Percentiles rank a stretch among this genome's conserved stretches.
These are phyloP conservation scores for Petrocephalus sullivani DNA, from an alignment of 2,797 vertebrate species.

Conservation along the genomic window DNA sequence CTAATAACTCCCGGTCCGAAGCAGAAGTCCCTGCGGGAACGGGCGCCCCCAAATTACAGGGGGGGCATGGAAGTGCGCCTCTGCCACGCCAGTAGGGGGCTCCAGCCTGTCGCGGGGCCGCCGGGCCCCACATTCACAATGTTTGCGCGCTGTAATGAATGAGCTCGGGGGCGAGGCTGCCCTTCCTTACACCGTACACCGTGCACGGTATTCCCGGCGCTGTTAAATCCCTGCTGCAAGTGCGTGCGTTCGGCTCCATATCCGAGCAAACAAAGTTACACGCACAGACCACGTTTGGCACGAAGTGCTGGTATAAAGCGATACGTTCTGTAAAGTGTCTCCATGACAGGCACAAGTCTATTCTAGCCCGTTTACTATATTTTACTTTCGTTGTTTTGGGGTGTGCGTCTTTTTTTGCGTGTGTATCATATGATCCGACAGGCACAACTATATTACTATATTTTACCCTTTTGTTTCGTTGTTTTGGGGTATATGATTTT, in stretches of 20 bases:
- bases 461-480: not conserved
- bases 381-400: not conserved
- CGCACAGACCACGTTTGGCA: not conserved
- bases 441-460: not conserved
- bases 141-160: not conserved
- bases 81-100: not conserved
- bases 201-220: not conserved
- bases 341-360: not conserved
- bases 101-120: not conserved
- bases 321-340: not conserved
- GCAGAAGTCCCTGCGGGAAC: slow-evolving; percentile 23
- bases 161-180: not conserved
- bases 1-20: slow-evolving; percentile 24
- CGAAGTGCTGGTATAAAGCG: not conserved
- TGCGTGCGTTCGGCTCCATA: not conserved
- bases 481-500: not conserved
- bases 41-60: not conserved
- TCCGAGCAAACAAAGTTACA: not conserved
- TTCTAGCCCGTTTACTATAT: slow-evolving; percentile 5
- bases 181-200: not conserved
- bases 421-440: slow-evolving; percentile 7
- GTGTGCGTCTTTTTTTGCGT: not conserved
- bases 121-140: not conserved
- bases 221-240: not conserved
- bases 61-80: slow-evolving; percentile 7